A percentile compares a stretch with the other conserved stretches of the same genome.
Evolutionary conservation across 37 sponge, comb jelly and placozoan species (phyloP).

Genomic region (Cladorhizidae sp.): DNA sequence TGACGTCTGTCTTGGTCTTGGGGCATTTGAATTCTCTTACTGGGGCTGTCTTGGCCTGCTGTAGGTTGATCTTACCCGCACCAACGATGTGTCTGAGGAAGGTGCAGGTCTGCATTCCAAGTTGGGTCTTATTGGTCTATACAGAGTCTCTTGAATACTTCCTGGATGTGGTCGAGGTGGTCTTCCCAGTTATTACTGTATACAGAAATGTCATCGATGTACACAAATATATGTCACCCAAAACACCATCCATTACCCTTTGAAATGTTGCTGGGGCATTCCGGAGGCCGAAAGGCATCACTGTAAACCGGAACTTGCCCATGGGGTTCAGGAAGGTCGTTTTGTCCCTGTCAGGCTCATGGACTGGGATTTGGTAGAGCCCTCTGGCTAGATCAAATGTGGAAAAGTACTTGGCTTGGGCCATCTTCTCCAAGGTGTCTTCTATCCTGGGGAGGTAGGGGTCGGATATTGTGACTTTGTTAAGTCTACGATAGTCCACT

Average conservation of each 20-base stretch:
- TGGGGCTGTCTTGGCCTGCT: too few species aligned
- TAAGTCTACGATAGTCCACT: background rate
- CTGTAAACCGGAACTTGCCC: slow-evolving; percentile 60
- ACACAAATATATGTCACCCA: background rate
- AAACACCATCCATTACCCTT: slow-evolving; percentile 36
- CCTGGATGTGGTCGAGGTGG: slow-evolving; percentile 19
- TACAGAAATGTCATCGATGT: slow-evolving; percentile 51
- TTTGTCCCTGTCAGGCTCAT: background rate
- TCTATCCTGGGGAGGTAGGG: background rate
- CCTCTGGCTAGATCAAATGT: slow-evolving; percentile 5
- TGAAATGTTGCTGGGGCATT: slow-evolving; percentile 66
- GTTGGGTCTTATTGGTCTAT: background rate
- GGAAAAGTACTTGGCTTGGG: background rate
- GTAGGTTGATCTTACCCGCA: too few species aligned
- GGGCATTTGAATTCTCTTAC: too few species aligned
- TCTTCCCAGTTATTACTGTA: slow-evolving; percentile 35
- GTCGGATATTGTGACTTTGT: slow-evolving; percentile 2
- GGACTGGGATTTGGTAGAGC: slow-evolving; percentile 6
- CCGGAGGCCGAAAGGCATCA: slow-evolving; percentile 67
- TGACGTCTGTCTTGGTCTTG: too few species aligned
- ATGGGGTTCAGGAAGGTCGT: slow-evolving; percentile 35
- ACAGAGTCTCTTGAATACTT: background rate
- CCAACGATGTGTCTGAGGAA: too few species aligned
- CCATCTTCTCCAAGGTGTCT: background rate
- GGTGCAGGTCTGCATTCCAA: too few species aligned